These are phyloP conservation scores for Aix galericulata DNA, from an alignment of 2,113 vertebrate genomes.

Conservation along the genomic window DNA sequence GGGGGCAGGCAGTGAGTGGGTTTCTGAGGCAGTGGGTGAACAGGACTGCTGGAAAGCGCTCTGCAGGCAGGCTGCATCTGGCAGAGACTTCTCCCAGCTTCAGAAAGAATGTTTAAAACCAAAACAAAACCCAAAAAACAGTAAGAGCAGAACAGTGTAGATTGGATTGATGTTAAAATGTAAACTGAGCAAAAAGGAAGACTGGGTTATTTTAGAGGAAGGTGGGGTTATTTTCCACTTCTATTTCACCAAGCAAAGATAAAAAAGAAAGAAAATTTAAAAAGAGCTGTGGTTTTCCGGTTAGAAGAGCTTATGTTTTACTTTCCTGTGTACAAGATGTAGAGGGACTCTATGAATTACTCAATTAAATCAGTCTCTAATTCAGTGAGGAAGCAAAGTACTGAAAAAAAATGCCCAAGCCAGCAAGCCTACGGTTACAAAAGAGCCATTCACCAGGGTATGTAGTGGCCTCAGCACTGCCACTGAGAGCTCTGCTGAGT, in stretches of 20 bases:
- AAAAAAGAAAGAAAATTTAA: neutral
- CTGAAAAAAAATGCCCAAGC: neutral
- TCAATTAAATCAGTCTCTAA: neutral
- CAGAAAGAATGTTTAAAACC: neutral
- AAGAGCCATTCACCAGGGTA: neutral
- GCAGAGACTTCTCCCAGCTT: neutral
- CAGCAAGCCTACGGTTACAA: neutral
- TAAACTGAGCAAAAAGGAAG: neutral
- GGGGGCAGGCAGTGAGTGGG: neutral
- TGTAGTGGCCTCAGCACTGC: neutral
- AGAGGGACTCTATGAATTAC: slow-evolving; percentile 4
- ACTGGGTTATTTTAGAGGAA: neutral
- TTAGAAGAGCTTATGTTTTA: neutral
- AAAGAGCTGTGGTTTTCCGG: slow-evolving; percentile 33
- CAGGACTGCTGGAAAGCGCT: neutral
- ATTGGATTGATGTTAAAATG: neutral
- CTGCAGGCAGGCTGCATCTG: neutral
- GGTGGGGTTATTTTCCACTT: neutral
- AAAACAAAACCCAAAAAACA: neutral
- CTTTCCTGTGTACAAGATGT: slow-evolving; percentile 17
- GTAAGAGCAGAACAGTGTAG: neutral
- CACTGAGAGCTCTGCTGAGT: neutral
- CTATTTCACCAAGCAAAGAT: neutral
- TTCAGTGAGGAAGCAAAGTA: neutral
- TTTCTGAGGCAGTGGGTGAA: neutral